Conservation (phyloP, 2,797 vertebrate species). For the Staurois parvus region DNA sequence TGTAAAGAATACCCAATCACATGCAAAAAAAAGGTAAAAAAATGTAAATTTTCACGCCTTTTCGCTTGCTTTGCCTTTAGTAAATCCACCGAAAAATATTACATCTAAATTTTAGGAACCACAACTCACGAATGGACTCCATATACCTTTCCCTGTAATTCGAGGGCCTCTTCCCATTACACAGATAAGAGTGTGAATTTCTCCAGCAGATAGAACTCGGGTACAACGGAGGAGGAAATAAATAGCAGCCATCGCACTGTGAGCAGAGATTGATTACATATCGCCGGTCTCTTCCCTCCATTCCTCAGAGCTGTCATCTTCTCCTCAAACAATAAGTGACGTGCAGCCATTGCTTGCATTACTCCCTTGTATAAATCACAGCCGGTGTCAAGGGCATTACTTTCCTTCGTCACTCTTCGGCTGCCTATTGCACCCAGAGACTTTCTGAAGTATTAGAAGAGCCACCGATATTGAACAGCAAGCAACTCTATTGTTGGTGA, state of each 20-base stretch:
- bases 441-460: constrained; percentile 31
- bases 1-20: no score
- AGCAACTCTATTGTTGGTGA: constrained; percentile 39
- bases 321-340: constrained; percentile 58
- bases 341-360: constrained; percentile 43
- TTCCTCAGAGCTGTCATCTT: constrained; percentile 54
- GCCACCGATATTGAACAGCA: constrained; percentile 30
- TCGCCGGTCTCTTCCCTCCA: constrained; percentile 21
- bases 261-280: constrained; percentile 31
- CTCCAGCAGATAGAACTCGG: background rate
- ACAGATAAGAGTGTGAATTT: background rate
- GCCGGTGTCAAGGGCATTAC: constrained; percentile 53
- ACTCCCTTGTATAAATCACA: constrained; percentile 46
- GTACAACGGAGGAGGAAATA: constrained; percentile 6
- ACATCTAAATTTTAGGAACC: background rate
- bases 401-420: constrained; percentile 52
- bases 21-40: no score
- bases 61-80: no score
- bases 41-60: no score
- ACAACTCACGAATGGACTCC: background rate
- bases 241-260: constrained; percentile 21
- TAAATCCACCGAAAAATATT: no score
- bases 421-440: constrained; percentile 34
- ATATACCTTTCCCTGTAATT: background rate
- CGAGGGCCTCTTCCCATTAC: background rate